Conservation (phyloP, 1,140 invertebrate genomes). For the Frieseomelitta varia region DNA sequence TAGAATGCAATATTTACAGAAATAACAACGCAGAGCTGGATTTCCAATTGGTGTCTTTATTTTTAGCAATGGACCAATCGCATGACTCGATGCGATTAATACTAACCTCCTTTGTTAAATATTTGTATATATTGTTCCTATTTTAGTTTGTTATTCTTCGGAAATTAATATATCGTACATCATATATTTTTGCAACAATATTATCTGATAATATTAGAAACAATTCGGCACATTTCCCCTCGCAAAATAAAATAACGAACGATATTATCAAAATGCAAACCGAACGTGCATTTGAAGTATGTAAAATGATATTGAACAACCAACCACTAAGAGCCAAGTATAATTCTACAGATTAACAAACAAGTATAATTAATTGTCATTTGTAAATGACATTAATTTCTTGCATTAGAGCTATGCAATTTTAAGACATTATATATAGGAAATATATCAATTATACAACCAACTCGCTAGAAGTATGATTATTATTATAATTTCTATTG, state of each 20-base stretch:
- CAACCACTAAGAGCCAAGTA: conserved; percentile 1
- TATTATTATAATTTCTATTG: conserved; percentile 38
- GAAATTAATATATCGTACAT: background rate
- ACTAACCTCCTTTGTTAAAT: conserved; percentile 11
- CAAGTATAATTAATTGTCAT: no score
- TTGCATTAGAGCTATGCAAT: background rate
- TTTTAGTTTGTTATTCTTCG: background rate
- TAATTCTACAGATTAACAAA: conserved; percentile 9
- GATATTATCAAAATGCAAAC: background rate
- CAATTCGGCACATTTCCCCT: no score
- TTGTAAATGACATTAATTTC: background rate
- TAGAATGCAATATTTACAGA: conserved; percentile 47
- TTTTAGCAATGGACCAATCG: conserved; percentile 60
- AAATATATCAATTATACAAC: background rate
- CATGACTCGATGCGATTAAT: conserved; percentile 19
- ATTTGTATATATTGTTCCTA: background rate
- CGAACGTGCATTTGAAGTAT: background rate
- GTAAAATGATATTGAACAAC: background rate
- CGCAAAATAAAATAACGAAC: background rate
- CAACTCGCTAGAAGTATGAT: background rate
- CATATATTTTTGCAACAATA: background rate
- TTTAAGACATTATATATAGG: background rate
- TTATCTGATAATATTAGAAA: background rate
- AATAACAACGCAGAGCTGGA: conserved; percentile 38
- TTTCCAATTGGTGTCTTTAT: conserved; percentile 55